Conservation (phyloP, 64 coral and sea anemone genomes). For the Montipora efflorescens region DNA sequence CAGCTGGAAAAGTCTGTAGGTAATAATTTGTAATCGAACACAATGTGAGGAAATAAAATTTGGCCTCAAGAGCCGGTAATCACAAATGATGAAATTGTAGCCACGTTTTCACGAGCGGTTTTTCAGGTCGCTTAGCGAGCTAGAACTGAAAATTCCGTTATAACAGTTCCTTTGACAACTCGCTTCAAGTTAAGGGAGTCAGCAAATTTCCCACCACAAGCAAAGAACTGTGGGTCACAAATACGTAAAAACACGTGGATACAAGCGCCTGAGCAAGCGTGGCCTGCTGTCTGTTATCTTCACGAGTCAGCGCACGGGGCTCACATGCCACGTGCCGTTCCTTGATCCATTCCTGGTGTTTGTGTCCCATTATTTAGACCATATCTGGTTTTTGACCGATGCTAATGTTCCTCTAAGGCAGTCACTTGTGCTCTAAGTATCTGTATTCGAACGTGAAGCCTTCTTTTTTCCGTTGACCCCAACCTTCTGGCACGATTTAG, state of each 20-base stretch:
- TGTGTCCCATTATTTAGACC: constrained; percentile 43
- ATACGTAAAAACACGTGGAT: constrained; percentile 5
- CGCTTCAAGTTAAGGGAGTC: too few relatives aligned
- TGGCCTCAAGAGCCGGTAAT: too few relatives aligned
- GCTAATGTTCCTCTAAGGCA: constrained; percentile 67
- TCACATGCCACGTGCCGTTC: constrained; percentile 19
- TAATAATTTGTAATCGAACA: too few relatives aligned
- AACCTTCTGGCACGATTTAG: too few relatives aligned
- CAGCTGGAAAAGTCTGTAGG: too few relatives aligned
- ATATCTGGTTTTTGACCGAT: constrained; percentile 46
- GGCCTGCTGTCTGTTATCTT: background rate
- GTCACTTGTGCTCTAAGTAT: constrained; percentile 99
- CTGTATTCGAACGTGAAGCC: constrained; percentile 99
- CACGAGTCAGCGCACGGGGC: constrained; percentile 3
- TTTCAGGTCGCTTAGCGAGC: too few relatives aligned
- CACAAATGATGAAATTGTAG: too few relatives aligned
- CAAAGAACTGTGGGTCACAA: too few relatives aligned
- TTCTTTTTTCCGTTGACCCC: constrained; percentile 83
- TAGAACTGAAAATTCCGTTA: too few relatives aligned
- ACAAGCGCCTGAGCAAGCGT: constrained; percentile 39
- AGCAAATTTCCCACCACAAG: background rate
- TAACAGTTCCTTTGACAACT: too few relatives aligned
- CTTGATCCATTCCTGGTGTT: constrained; percentile 14
- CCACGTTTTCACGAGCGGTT: too few relatives aligned
- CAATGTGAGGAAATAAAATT: too few relatives aligned